Evolutionary conservation across 1,140 invertebrate species (phyloP).

Genomic region (Apolygus lucorum): DNA sequence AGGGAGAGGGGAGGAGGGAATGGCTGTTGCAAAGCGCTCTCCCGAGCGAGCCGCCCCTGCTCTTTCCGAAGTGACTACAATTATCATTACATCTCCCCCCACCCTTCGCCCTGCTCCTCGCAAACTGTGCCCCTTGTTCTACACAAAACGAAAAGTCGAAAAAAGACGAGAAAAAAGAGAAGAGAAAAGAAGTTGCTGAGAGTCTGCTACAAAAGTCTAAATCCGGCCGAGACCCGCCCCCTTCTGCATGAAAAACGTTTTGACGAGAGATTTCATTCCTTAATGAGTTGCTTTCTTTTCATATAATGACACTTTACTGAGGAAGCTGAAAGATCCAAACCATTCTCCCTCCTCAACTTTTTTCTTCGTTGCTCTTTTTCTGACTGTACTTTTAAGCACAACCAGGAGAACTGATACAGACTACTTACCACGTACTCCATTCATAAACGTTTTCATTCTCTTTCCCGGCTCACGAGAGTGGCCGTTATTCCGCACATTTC

Average conservation of each 20-base stretch:
- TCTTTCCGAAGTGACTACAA: conserved; percentile 26
- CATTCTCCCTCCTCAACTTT: not conserved
- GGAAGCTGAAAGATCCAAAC: not conserved
- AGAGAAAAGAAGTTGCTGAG: conserved; percentile 24
- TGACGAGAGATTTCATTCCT: conserved; percentile 27
- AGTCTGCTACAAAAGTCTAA: conserved; percentile 22
- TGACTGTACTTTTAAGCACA: not conserved
- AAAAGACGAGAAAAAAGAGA: conserved; percentile 12
- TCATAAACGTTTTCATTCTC: not conserved
- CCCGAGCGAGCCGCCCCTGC: not conserved
- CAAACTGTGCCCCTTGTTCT: conserved; percentile 6
- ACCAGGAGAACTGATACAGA: not conserved
- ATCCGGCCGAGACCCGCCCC: conserved; percentile 12
- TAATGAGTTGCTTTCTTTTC: conserved; percentile 30
- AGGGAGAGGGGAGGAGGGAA: not conserved
- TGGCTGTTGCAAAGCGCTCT: not conserved
- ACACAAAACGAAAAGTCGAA: conserved; percentile 14
- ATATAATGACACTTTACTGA: conserved; percentile 23
- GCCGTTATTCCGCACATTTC: not conserved
- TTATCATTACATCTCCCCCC: conserved; percentile 25
- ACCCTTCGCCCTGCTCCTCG: not conserved
- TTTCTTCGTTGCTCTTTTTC: not conserved
- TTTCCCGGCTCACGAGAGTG: not conserved
- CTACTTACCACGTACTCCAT: not conserved
- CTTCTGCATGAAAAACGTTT: conserved; percentile 27